phyloP scores from a whole-genome alignment of 2,797 vertebrate genomes.

The Mionectes olivaceus region DNA sequence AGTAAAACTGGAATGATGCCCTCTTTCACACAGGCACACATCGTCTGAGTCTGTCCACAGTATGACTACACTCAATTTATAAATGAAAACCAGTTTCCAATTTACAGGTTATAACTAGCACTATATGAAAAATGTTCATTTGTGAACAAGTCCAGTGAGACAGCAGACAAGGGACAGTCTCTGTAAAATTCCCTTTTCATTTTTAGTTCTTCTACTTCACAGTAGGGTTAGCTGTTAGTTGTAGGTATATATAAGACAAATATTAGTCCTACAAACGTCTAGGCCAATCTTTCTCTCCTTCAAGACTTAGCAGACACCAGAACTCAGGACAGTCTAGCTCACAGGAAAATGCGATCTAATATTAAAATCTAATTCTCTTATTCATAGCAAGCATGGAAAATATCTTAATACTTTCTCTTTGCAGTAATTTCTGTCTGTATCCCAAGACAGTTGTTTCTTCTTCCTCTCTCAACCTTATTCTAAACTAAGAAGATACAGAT shows the following conservation, averaged over 20 bases:
- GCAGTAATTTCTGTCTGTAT: neutral
- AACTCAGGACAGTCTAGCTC: neutral
- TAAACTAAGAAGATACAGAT: neutral
- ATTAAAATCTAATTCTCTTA: neutral
- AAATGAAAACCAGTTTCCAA: neutral
- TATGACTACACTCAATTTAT: neutral
- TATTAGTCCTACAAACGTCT: neutral
- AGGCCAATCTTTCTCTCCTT: neutral
- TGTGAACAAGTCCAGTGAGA: neutral
- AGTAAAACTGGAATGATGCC: neutral
- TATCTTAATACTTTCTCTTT: neutral
- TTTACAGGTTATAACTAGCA: neutral
- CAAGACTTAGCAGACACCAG: neutral
- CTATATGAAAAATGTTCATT: neutral
- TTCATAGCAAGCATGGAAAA: neutral
- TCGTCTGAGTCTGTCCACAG: neutral
- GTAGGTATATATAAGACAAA: neutral
- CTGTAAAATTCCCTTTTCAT: neutral
- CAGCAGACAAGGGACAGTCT: neutral
- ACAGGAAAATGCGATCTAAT: neutral
- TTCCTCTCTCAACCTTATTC: neutral
- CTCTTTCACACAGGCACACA: neutral
- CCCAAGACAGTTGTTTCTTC: neutral
- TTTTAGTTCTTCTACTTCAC: neutral
- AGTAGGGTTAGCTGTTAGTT: neutral